Percentiles rank a stretch among this genome's conserved stretches.
phyloP scores from a whole-genome alignment of 2,797 vertebrate species.

The Paedocypris micromegethes region DNA sequence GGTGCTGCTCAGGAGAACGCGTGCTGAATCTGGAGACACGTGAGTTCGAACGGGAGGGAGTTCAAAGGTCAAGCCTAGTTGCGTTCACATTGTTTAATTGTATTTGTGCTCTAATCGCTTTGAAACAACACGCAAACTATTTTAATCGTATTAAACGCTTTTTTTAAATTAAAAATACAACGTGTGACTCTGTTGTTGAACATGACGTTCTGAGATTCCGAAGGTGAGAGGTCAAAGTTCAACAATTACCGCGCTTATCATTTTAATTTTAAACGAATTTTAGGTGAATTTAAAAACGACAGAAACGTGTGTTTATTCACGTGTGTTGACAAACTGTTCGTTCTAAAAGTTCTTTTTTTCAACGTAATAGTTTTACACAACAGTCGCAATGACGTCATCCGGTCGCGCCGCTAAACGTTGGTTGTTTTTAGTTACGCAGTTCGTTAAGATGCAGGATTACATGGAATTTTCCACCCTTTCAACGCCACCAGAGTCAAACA shows the following conservation, averaged over 20 bases:
- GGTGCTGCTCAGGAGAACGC: conserved; percentile 26
- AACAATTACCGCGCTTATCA: background rate
- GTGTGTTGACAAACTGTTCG: background rate
- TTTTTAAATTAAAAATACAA: no score
- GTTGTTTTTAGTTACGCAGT: conserved; percentile 52
- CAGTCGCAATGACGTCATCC: conserved; percentile 42
- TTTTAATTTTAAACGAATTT: background rate
- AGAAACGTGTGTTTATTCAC: background rate
- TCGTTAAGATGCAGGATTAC: conserved; percentile 41
- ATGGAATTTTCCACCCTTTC: conserved; percentile 48
- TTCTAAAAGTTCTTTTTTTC: background rate
- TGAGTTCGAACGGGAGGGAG: conserved; percentile 37
- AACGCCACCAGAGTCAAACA: no score
- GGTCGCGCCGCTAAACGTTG: conserved; percentile 33
- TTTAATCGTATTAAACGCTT: rapidly evolving
- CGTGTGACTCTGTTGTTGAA: no score
- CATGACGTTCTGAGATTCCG: no score
- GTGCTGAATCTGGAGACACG: conserved; percentile 50
- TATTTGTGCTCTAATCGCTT: background rate
- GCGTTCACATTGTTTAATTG: background rate
- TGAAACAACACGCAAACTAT: background rate
- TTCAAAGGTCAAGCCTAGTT: conserved; percentile 32
- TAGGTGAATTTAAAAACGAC: rapidly evolving
- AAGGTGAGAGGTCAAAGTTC: conserved; percentile 24
- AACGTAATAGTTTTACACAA: background rate